These are phyloP conservation scores for Dicycla oo DNA, from an alignment of 2,888 invertebrate species.

Conservation along the genomic window DNA sequence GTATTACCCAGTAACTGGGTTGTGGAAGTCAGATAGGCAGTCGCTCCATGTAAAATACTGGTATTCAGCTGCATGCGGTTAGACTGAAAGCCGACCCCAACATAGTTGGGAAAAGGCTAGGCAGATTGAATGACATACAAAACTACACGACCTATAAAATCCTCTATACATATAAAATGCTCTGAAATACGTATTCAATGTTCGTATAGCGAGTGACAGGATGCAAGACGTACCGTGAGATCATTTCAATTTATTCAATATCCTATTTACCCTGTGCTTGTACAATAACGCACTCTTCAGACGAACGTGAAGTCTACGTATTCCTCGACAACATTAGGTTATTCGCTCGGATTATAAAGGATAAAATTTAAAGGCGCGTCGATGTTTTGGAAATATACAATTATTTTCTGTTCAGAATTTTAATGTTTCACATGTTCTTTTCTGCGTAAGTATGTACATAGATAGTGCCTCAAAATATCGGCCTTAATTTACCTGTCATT, in stretches of 20 bases:
- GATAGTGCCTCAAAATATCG: too few species aligned
- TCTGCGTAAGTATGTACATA: too few species aligned
- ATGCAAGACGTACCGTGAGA: constrained; percentile 28
- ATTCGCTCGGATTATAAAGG: neutral
- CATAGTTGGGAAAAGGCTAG: too few species aligned
- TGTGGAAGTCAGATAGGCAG: too few species aligned
- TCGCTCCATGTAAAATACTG: too few species aligned
- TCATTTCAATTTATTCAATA: constrained; percentile 42
- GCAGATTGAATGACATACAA: neutral
- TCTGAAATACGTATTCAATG: constrained; percentile 3
- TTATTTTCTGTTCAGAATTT: neutral
- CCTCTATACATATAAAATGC: neutral
- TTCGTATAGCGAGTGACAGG: neutral
- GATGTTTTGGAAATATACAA: neutral
- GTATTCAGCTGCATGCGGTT: too few species aligned
- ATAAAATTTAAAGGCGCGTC: neutral
- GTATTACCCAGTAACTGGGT: too few species aligned
- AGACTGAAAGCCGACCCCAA: too few species aligned
- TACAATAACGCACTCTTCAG: constrained; percentile 12
- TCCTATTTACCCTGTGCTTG: constrained; percentile 17
- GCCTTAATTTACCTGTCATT: too few species aligned
- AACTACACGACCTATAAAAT: constrained; percentile 4
- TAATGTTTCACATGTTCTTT: too few species aligned
- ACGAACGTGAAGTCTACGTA: neutral
- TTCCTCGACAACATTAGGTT: neutral